Evolutionary conservation across 2,888 invertebrate species (phyloP), one percentile per base, ranked within the genome.

Genomic region (Notocelia uddmanniana): DNA sequence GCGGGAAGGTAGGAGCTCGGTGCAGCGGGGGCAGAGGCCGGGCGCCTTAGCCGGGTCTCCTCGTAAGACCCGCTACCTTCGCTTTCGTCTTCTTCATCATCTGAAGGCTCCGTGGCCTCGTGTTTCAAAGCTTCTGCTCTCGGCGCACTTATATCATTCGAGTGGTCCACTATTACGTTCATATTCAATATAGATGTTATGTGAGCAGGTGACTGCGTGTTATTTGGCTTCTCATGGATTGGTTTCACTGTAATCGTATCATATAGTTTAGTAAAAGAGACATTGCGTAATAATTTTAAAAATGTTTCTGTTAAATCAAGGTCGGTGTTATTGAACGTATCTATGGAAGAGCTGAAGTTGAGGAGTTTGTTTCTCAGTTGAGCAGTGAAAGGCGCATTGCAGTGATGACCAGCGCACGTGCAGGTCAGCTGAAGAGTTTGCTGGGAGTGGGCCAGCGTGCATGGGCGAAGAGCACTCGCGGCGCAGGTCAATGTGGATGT

Each of bases 81-180:
- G 1, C 85, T 79, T 52, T 91, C 92, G 37, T 92, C 93, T 75
- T 93, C 93, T 45, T 93, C 92, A 73, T 93, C 93, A 73, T 92
- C 92, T 13, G 92, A 90, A 0, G 92, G 90, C 18, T 83, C 86
- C 0, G 91, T 89, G 18, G 85, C 85, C 62, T 89, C 88, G 64
- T 90, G 88, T 72, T 91, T 91, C 60, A 92, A 79, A 37, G 91
- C 85, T 73, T 91, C 89, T 9, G 89, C 90, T 37, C 81, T 84
- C 6, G 91, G 92, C 59, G 77, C 72, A 2, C 76, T 72, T 69
- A 70, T 41, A 18, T 80, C 78, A 45, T 77, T 77, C 18, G 74
- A 71, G 15, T 78, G 78, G 48, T 68, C 76, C 54, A 52, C n/a
- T 15, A n/a, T n/a, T n/a, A 18, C 8, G 23, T 26, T 31, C n/a